Conservation (phyloP, 1,140 invertebrate genomes). For the Tyrophagus putrescentiae region DNA sequence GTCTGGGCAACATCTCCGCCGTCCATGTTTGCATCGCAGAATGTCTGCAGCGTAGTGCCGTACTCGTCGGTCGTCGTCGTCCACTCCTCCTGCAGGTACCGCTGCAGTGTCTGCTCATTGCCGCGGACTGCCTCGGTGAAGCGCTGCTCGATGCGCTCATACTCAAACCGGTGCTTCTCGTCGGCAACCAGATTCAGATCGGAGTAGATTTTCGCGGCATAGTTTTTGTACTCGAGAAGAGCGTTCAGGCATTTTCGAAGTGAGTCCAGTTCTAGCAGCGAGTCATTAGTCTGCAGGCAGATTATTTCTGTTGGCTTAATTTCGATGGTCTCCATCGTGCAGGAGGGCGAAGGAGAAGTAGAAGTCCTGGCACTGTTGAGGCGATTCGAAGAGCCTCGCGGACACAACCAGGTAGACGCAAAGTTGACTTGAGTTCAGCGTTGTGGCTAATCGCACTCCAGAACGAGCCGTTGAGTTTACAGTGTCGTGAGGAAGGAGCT, state of each 20-base stretch:
- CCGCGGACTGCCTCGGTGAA: conserved; percentile 1
- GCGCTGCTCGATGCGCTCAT: conserved; percentile 10
- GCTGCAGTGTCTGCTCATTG: conserved; percentile 1
- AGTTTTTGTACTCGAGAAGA: conserved; percentile 13
- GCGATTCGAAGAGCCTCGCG: too few relatives aligned
- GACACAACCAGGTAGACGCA: too few relatives aligned
- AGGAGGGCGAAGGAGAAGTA: too few relatives aligned
- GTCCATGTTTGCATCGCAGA: conserved; percentile 16
- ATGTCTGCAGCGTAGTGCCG: conserved; percentile 7
- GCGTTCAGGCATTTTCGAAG: conserved; percentile 13
- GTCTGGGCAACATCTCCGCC: neutral
- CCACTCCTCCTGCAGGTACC: conserved; percentile 12
- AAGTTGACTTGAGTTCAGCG: too few relatives aligned
- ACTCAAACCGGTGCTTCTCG: conserved; percentile 8
- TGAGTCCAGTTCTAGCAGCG: conserved; percentile 3
- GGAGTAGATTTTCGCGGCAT: neutral
- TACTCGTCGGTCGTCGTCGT: conserved; percentile 7
- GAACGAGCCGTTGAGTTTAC: too few relatives aligned
- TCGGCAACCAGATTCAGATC: neutral
- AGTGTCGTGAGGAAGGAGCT: too few relatives aligned
- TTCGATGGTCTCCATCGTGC: conserved; percentile 14
- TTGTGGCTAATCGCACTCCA: too few relatives aligned
- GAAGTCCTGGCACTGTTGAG: too few relatives aligned
- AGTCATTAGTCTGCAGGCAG: conserved; percentile 14
- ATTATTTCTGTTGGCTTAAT: conserved; percentile 15